Evolutionary conservation across 2,113 vertebrate genomes (phyloP).

Genomic region (Ornithorhynchus anatinus): DNA sequence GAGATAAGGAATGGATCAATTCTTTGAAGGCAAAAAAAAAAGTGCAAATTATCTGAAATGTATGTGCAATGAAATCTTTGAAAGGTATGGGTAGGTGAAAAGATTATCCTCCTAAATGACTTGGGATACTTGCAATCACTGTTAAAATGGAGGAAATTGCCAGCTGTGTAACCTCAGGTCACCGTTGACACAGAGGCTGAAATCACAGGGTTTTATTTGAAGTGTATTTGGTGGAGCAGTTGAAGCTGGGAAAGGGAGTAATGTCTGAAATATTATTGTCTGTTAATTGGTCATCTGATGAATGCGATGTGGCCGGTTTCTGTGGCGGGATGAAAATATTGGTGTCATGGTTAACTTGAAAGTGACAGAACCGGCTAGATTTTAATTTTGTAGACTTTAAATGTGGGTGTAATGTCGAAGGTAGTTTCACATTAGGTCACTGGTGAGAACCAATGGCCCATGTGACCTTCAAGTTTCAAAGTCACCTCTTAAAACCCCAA

Average conservation of each 20-base stretch:
- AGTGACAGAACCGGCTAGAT: slow-evolving; percentile 20
- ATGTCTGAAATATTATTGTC: slow-evolving; percentile 5
- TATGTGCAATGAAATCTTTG: background rate
- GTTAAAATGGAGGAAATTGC: slow-evolving; percentile 21
- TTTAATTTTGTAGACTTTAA: slow-evolving; percentile 20
- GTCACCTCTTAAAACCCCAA: no score
- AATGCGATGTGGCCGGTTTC: no score
- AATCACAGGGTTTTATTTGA: background rate
- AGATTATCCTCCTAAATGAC: background rate
- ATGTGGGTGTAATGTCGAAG: slow-evolving; percentile 18
- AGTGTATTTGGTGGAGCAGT: background rate
- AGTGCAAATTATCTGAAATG: background rate
- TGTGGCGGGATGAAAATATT: no score
- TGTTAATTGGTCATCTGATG: no score
- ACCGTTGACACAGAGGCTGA: slow-evolving; percentile 8
- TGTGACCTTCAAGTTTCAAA: slow-evolving; percentile 67
- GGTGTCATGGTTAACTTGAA: background rate
- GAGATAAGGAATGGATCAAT: slow-evolving; percentile 8
- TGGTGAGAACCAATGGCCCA: slow-evolving; percentile 16
- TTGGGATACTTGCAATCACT: slow-evolving; percentile 19
- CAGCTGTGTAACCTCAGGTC: background rate
- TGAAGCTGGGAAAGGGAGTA: slow-evolving; percentile 15
- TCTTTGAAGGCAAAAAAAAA: slow-evolving; percentile 9
- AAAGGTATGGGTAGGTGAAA: slow-evolving; percentile 21
- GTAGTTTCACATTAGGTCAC: slow-evolving; percentile 20